These are phyloP conservation scores for human DNA, from an alignment of 2,113 vertebrate species.

Conservation along the genomic window DNA sequence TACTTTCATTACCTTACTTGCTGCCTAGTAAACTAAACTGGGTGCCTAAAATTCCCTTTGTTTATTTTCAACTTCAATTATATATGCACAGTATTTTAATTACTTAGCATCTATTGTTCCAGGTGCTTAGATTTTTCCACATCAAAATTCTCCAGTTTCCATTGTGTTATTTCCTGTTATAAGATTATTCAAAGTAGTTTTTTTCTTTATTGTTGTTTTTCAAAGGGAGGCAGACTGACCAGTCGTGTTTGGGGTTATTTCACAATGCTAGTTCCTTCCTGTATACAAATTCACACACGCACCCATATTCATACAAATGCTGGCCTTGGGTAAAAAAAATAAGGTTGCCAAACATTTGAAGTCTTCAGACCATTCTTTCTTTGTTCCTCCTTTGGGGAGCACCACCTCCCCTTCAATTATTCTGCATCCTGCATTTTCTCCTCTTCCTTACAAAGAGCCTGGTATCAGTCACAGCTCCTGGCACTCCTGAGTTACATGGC, in stretches of 20 bases:
- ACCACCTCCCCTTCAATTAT: neutral
- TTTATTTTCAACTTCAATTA: constrained; percentile 9
- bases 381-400: neutral
- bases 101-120: constrained; percentile 35
- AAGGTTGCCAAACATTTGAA: neutral
- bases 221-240: constrained; percentile 35
- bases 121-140: constrained; percentile 56
- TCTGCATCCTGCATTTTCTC: neutral
- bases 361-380: neutral
- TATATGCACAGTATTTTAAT: neutral
- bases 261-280: constrained; percentile 70
- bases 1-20: neutral
- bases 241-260: constrained; percentile 22
- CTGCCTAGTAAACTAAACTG: neutral
- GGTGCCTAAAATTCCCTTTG: neutral
- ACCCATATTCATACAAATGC: neutral
- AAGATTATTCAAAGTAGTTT: constrained; percentile 50
- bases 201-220: constrained; percentile 62
- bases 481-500: neutral
- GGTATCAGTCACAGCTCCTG: neutral
- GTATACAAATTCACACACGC: neutral
- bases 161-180: constrained; percentile 67
- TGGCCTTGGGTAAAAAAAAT: neutral
- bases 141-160: constrained; percentile 42
- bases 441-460: neutral